A percentile compares a stretch with the other conserved stretches of the same genome.
These are phyloP conservation scores for Tichodroma muraria DNA, from an alignment of 2,113 vertebrate genomes.

Conservation along the genomic window DNA sequence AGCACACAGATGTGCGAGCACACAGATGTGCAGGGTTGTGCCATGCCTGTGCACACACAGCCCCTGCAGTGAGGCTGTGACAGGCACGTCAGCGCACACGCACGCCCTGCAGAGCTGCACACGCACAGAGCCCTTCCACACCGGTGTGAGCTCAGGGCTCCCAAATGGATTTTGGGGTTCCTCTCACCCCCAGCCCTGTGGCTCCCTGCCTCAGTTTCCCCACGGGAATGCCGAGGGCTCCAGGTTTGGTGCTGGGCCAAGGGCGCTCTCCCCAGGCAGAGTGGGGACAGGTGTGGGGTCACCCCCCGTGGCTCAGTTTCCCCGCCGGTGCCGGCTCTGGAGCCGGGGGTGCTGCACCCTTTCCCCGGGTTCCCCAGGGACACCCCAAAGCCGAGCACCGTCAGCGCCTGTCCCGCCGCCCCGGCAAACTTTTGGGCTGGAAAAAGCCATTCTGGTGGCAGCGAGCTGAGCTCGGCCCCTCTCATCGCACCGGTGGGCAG, in stretches of 20 bases:
- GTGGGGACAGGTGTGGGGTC: fast-evolving
- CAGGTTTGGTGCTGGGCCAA: not conserved
- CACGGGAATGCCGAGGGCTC: not conserved
- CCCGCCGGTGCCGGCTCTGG: fast-evolving
- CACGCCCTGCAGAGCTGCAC: not conserved
- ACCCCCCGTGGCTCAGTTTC: not conserved
- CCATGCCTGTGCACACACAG: not conserved
- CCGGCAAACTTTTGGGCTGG: slow-evolving; percentile 16
- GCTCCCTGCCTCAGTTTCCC: not conserved
- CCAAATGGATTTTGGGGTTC: not conserved
- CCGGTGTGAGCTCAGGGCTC: fast-evolving
- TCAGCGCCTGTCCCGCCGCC: not conserved
- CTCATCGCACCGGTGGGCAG: not conserved
- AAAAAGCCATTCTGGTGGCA: not conserved
- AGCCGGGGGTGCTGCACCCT: not conserved
- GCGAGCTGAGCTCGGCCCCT: not conserved
- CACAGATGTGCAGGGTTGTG: not conserved
- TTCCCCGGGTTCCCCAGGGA: not conserved
- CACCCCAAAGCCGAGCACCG: not conserved
- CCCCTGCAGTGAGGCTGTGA: not conserved
- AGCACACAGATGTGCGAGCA: not conserved
- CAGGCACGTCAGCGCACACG: not conserved
- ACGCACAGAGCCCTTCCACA: not conserved
- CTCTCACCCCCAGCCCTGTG: not conserved
- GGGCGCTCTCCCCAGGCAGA: not conserved